These are phyloP conservation scores for Prietella phreatophila DNA, from an alignment of 2,113 vertebrate species.

Conservation along the genomic window DNA sequence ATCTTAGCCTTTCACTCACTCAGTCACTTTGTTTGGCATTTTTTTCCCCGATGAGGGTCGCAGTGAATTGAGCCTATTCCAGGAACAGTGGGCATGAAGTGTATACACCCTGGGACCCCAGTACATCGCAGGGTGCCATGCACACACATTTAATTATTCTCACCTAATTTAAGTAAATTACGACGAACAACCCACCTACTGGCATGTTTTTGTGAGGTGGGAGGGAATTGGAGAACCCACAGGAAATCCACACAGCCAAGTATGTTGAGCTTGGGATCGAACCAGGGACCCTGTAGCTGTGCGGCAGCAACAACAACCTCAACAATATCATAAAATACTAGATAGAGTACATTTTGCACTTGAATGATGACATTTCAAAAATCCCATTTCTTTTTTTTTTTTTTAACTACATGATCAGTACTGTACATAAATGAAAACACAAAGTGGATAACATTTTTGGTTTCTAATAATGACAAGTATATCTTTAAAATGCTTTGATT, in stretches of 20 bases:
- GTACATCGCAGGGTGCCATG: neutral
- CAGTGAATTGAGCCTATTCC: neutral
- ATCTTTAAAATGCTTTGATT: neutral
- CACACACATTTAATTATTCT: neutral
- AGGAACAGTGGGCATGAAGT: neutral
- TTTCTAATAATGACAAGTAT: neutral
- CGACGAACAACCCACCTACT: neutral
- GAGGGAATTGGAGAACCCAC: neutral
- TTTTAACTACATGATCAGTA: neutral
- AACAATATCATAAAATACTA: neutral
- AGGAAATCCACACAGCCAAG: neutral
- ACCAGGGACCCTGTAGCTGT: neutral
- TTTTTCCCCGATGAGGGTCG: neutral
- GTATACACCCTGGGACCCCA: neutral
- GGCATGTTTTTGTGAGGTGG: neutral
- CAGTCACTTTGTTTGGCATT: neutral
- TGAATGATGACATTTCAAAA: neutral
- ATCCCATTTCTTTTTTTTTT: neutral
- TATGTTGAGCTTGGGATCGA: neutral
- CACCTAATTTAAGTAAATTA: neutral
- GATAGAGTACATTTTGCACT: neutral
- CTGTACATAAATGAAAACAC: neutral
- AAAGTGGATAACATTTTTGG: neutral
- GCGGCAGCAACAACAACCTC: neutral
- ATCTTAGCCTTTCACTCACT: neutral